These are phyloP conservation scores for Encarsia formosa DNA, from an alignment of 2,888 invertebrate species.

Conservation along the genomic window DNA sequence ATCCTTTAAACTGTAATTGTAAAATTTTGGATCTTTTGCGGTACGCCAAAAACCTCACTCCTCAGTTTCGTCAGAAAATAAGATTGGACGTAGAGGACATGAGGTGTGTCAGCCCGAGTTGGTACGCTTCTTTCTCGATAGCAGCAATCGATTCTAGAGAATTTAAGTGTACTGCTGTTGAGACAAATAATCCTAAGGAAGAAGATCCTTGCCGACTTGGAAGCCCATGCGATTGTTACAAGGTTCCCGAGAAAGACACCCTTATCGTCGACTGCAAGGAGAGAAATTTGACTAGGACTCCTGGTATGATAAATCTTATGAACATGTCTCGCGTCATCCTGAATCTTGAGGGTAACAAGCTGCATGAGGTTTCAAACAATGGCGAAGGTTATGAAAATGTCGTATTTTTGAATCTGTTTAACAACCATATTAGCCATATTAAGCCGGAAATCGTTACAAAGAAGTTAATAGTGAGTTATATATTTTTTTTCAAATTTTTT, in stretches of 20 bases:
- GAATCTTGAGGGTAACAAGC: conserved; percentile 49
- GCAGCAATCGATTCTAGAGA: conserved; percentile 47
- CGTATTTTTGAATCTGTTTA: conserved; percentile 52
- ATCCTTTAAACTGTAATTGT: conserved; percentile 65
- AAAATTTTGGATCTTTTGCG: conserved; percentile 54
- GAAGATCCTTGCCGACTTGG: conserved; percentile 26
- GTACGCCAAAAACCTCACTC: conserved; percentile 51
- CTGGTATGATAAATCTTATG: conserved; percentile 42
- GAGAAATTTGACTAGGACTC: conserved; percentile 51
- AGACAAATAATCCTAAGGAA: conserved; percentile 8
- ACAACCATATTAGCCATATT: conserved; percentile 53
- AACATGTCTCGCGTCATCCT: conserved; percentile 45
- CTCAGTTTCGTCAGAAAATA: conserved; percentile 38
- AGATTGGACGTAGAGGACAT: conserved; percentile 49
- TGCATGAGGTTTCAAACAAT: conserved; percentile 45
- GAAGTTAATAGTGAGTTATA: conserved; percentile 47
- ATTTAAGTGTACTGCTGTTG: conserved; percentile 51
- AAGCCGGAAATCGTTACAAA: conserved; percentile 49
- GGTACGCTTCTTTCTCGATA: conserved; percentile 30
- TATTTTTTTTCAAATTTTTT: neutral
- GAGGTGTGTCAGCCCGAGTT: conserved; percentile 50
- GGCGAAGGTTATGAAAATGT: conserved; percentile 53
- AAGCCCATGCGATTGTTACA: conserved; percentile 53
- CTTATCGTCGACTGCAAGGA: conserved; percentile 57
- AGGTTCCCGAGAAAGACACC: conserved; percentile 51